Evolutionary conservation across 1,140 invertebrate species (phyloP).

Genomic region (Zaprionus davidi): DNA sequence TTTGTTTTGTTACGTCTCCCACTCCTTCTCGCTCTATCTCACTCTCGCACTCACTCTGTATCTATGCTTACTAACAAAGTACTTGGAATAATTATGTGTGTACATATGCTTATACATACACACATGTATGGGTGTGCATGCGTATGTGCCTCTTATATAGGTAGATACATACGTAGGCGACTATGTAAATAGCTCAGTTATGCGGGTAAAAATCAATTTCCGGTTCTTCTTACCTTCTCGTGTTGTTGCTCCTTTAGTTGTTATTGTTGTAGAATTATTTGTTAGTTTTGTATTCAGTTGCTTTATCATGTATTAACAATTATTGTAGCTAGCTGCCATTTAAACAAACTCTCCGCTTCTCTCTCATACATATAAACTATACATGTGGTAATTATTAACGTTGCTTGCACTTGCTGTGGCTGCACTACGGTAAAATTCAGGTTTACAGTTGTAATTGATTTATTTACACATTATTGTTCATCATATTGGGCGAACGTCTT

Average conservation of each 20-base stretch:
- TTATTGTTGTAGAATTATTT: constrained; percentile 12
- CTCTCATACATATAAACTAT: constrained; percentile 44
- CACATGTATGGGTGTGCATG: constrained; percentile 11
- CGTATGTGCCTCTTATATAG: not conserved
- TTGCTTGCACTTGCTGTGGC: constrained; percentile 24
- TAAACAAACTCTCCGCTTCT: constrained; percentile 24
- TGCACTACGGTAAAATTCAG: constrained; percentile 44
- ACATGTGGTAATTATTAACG: constrained; percentile 46
- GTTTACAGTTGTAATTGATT: constrained; percentile 41
- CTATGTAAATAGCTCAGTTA: constrained; percentile 21
- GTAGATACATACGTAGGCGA: constrained; percentile 12
- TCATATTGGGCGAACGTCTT: constrained; percentile 19
- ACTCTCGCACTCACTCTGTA: not conserved
- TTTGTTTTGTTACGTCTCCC: constrained; percentile 20
- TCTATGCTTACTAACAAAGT: constrained; percentile 8
- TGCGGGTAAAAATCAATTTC: constrained; percentile 54
- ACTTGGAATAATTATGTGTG: constrained; percentile 12
- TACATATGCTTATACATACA: constrained; percentile 16
- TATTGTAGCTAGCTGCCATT: constrained; percentile 38
- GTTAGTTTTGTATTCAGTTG: constrained; percentile 16
- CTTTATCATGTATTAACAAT: constrained; percentile 49
- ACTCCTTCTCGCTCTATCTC: not conserved
- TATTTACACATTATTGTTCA: constrained; percentile 45
- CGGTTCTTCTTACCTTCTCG: constrained; percentile 34
- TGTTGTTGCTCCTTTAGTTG: constrained; percentile 21